These are phyloP conservation scores for Branchellion lobata DNA, from an alignment of 2,888 invertebrate genomes.

Conservation along the genomic window DNA sequence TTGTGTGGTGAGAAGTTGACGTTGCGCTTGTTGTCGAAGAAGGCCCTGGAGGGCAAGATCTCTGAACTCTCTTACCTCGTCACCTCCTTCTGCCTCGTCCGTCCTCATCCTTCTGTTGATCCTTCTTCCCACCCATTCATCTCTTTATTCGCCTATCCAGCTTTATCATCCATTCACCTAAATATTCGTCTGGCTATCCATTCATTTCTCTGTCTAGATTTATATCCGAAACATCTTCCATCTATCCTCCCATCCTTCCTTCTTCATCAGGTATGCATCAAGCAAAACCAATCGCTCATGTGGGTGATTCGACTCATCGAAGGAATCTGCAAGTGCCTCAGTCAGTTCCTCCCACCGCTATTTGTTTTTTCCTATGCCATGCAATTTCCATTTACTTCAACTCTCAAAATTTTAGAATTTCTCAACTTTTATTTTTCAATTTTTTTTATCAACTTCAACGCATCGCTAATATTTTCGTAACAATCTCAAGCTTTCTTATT, in stretches of 20 bases:
- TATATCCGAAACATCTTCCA: too few relatives aligned
- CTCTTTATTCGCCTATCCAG: neutral
- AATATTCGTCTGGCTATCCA: too few relatives aligned
- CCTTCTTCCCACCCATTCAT: neutral
- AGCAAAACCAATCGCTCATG: constrained; percentile 56
- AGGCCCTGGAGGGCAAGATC: constrained; percentile 61
- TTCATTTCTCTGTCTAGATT: too few relatives aligned
- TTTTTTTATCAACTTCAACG: too few relatives aligned
- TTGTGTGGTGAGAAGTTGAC: constrained; percentile 59
- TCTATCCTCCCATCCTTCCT: too few relatives aligned
- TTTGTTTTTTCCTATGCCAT: constrained; percentile 50
- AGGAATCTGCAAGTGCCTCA: constrained; percentile 43
- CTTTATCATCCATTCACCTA: neutral
- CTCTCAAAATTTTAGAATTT: neutral
- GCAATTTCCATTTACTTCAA: constrained; percentile 41
- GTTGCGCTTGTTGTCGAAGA: constrained; percentile 59
- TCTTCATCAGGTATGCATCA: constrained; percentile 57
- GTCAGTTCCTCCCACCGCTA: neutral
- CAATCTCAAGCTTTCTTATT: too few relatives aligned
- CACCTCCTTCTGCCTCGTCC: constrained; percentile 60
- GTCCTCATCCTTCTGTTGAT: too few relatives aligned
- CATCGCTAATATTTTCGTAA: too few relatives aligned
- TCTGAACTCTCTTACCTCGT: constrained; percentile 58
- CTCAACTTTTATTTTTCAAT: too few relatives aligned
- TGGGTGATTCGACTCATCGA: constrained; percentile 58